These are phyloP conservation scores for Zosterops hypoxanthus DNA, from an alignment of 2,113 vertebrate species.

Conservation along the genomic window DNA sequence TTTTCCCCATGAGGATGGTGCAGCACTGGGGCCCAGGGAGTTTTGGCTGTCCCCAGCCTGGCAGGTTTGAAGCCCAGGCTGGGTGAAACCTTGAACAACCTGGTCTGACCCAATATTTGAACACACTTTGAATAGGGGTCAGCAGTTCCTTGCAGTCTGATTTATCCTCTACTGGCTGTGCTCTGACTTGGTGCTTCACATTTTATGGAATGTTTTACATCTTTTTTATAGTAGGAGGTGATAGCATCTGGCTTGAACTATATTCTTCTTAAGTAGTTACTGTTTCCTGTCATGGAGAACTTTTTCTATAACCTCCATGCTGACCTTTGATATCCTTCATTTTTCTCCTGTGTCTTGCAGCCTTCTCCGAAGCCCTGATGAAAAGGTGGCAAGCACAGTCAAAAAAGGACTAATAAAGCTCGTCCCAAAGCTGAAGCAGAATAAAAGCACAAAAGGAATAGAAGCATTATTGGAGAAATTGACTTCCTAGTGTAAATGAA, in stretches of 20 bases:
- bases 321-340: background rate
- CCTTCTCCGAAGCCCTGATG: constrained; percentile 85
- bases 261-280: background rate
- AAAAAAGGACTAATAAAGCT: constrained; percentile 81
- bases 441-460: constrained; percentile 80
- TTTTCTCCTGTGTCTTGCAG: constrained; percentile 66
- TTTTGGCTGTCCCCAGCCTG: background rate
- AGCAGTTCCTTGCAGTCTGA: background rate
- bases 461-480: constrained; percentile 87
- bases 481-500: constrained; percentile 64
- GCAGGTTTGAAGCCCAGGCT: background rate
- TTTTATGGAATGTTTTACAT: background rate
- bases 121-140: background rate
- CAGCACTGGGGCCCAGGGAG: no score
- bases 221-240: background rate
- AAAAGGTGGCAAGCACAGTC: constrained; percentile 77
- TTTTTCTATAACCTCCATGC: background rate
- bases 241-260: background rate
- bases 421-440: constrained; percentile 75
- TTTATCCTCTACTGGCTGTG: background rate
- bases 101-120: background rate
- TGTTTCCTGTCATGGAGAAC: background rate
- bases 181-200: background rate
- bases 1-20: background rate
- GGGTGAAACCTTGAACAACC: background rate